These are phyloP conservation scores for Gopherus evgoodei DNA, from an alignment of 2,113 vertebrate species.

Conservation along the genomic window DNA sequence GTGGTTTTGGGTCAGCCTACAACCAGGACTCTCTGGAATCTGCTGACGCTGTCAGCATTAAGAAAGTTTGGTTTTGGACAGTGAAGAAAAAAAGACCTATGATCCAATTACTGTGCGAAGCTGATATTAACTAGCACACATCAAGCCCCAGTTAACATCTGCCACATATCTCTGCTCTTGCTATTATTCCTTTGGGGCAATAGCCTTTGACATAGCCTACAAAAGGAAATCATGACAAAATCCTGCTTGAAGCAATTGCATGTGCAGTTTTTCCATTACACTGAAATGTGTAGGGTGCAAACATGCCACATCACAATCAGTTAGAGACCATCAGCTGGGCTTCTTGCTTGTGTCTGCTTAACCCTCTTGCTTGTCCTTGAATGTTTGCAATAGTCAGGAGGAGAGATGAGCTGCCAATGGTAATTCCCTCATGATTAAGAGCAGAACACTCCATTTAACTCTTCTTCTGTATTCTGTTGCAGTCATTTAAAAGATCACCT, in stretches of 20 bases:
- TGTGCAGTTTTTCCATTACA: not conserved
- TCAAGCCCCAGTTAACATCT: not conserved
- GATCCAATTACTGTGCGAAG: not conserved
- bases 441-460: not conserved
- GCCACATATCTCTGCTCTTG: not conserved
- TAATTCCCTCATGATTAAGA: not conserved
- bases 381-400: not conserved
- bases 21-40: not conserved
- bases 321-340: not conserved
- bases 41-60: no score
- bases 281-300: not conserved
- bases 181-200: not conserved
- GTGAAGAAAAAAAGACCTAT: not conserved
- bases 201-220: not conserved
- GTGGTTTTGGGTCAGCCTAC: rapidly evolving
- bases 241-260: not conserved
- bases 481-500: not conserved
- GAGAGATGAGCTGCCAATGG: not conserved
- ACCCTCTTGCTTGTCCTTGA: not conserved
- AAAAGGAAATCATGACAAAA: not conserved
- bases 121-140: not conserved
- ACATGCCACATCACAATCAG: not conserved
- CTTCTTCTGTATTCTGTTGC: not conserved
- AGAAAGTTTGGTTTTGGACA: no score
- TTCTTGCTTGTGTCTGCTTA: not conserved